Base-by-base conservation (phyloP, 64 coral and sea anemone genomes). In the Catalaphyllia jardinei region DNA sequence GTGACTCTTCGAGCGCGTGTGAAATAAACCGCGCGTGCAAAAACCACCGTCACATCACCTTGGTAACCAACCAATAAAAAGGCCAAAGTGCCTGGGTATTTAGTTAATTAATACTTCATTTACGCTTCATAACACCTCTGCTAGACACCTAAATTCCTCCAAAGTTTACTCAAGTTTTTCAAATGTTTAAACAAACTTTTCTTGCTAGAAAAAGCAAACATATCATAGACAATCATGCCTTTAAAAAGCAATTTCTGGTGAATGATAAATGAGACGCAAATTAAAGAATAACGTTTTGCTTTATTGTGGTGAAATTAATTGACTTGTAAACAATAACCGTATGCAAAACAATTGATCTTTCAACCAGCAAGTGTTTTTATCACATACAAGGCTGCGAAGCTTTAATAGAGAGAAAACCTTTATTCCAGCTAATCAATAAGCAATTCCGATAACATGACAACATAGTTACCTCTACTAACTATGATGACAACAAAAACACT, bases 181-280 rank as follows among this genome's bases (percentile, higher is more conserved):
- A 50, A 54, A 24, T 71, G 22, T 52, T 67, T 51, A 4, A 28
- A 14, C 61, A 85, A 52, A 85, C 31, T 39, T 81, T 64, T 11
- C 29, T 5, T n/a, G 28, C 1, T 18, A 19, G 3, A 13, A 6
- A 24, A 83, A 83, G 31, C 79, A 83, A 83, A 83, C 30, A 83
- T 4, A 25, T 39, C 59, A 35, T 33, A 67, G 35, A 83, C 29
- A 35, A 67, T 0, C 2, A 61, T 5, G 5, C 50, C 29, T 80
- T 80, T 62, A 80, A 80, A 80, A 80, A 31, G 52, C 17, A 14
- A 29, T 80, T 74, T 74, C 17, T 35, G 29, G 14, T 69, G 20
- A 27, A 27, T 10, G 8, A 25, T 24, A 69, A 69, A 69, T n/a
- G 22, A 69, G 4, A 69, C 65, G 25, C 22, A 27, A 35, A 69